Percentiles rank a stretch among this genome's conserved stretches.
Evolutionary conservation across 2,888 invertebrate genomes (phyloP).

Genomic region (Eurytoma californica): DNA sequence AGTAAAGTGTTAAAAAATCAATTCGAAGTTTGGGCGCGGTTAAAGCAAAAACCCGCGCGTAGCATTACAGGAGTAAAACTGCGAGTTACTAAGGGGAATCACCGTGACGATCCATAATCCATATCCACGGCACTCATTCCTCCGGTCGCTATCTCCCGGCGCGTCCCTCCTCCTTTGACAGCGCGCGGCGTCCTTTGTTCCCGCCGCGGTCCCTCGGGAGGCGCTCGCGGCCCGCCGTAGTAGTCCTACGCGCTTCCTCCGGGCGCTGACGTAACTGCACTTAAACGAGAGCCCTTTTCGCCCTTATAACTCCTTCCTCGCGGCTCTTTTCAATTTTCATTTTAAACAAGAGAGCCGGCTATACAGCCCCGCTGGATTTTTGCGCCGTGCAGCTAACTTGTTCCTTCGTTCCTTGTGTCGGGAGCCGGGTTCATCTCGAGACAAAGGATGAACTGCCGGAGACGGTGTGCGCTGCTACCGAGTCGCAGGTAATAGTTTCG

Average conservation of each 20-base stretch:
- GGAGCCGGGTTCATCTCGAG: too few relatives aligned
- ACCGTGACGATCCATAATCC: constrained; percentile 41
- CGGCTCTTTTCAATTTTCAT: constrained; percentile 19
- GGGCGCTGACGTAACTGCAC: constrained; percentile 5
- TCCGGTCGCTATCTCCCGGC: constrained; percentile 48
- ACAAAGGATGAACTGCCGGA: too few relatives aligned
- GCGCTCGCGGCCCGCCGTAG: not conserved
- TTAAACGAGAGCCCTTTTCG: constrained; percentile 12
- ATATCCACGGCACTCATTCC: constrained; percentile 46
- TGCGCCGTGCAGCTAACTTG: too few relatives aligned
- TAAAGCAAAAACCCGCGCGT: too few relatives aligned
- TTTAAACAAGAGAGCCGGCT: not conserved
- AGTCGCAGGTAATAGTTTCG: too few relatives aligned
- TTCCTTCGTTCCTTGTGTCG: too few relatives aligned
- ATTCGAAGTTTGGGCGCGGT: too few relatives aligned
- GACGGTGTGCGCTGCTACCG: too few relatives aligned
- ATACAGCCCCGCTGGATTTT: too few relatives aligned
- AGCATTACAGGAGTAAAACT: too few relatives aligned
- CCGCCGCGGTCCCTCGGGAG: not conserved
- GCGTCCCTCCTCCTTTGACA: constrained; percentile 6
- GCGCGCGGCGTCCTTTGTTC: not conserved
- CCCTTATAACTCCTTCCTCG: not conserved
- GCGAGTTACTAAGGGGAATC: constrained; percentile 31
- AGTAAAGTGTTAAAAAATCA: too few relatives aligned
- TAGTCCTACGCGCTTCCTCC: not conserved